These are phyloP conservation scores for Australoheros facetus DNA, from an alignment of 2,797 vertebrate species.

Conservation along the genomic window DNA sequence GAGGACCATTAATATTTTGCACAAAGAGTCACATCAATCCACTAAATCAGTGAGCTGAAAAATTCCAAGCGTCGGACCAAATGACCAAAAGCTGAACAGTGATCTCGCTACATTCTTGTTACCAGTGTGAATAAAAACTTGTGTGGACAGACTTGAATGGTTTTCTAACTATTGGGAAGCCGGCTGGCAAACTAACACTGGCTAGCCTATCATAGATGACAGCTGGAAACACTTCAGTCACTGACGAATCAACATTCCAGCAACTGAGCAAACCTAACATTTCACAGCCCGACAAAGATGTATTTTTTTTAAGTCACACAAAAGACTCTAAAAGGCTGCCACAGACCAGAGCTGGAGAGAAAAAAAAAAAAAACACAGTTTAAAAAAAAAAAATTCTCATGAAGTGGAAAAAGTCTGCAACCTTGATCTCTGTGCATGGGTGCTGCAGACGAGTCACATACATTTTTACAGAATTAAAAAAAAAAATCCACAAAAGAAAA, in stretches of 20 bases:
- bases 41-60: not conserved
- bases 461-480: slow-evolving; percentile 28
- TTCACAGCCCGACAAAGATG: slow-evolving; percentile 24
- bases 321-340: slow-evolving; percentile 16
- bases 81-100: not conserved
- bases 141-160: slow-evolving; percentile 10
- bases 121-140: not conserved
- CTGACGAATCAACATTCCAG: slow-evolving; percentile 27
- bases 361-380: not conserved
- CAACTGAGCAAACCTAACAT: slow-evolving; percentile 32
- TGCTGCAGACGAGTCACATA: not conserved
- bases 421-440: slow-evolving; percentile 31
- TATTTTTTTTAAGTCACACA: slow-evolving; percentile 37
- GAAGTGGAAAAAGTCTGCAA: slow-evolving; percentile 15
- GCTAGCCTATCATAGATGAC: slow-evolving; percentile 31
- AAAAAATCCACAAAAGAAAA: slow-evolving; percentile 28
- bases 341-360: not conserved
- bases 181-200: not conserved
- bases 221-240: slow-evolving; percentile 41
- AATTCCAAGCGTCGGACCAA: not conserved
- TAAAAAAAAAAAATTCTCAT: not conserved
- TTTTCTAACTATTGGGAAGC: slow-evolving; percentile 10
- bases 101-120: not conserved
- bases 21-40: not conserved
- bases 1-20: not conserved